A percentile compares a stretch with the other conserved stretches of the same genome.
phyloP scores from a whole-genome alignment of 2,888 invertebrate genomes.

The Cistogaster globosa region DNA sequence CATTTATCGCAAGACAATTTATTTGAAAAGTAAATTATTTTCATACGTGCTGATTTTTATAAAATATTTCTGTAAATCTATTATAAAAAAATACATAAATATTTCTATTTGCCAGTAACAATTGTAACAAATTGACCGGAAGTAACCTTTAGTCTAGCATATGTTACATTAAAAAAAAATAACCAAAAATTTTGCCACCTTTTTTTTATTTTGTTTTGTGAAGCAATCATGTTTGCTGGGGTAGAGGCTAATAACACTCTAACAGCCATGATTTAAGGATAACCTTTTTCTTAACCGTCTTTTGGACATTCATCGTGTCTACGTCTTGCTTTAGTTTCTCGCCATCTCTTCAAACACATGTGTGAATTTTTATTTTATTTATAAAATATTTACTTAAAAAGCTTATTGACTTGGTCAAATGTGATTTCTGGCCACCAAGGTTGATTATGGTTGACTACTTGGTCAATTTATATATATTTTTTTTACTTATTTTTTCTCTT shows the following conservation, averaged over 20 bases:
- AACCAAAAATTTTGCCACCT: constrained; percentile 58
- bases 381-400: constrained; percentile 69
- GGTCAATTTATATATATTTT: constrained; percentile 64
- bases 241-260: constrained; percentile 37
- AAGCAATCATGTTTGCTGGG: constrained; percentile 43
- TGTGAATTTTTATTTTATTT: constrained; percentile 36
- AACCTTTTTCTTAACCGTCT: constrained; percentile 51
- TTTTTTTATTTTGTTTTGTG: constrained; percentile 28
- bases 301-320: neutral
- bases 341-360: constrained; percentile 12
- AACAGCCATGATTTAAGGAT: constrained; percentile 64
- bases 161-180: constrained; percentile 68
- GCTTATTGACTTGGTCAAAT: constrained; percentile 74
- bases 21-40: constrained; percentile 55
- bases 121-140: constrained; percentile 72
- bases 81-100: constrained; percentile 5
- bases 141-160: constrained; percentile 71
- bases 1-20: constrained; percentile 42
- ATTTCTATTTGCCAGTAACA: constrained; percentile 43
- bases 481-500: constrained; percentile 32
- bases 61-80: constrained; percentile 51
- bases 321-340: too few relatives aligned
- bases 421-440: constrained; percentile 81
- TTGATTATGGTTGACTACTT: constrained; percentile 79
- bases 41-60: constrained; percentile 55